phyloP scores from a whole-genome alignment of 2,888 invertebrate genomes.

The Trichogramma evanescens region DNA sequence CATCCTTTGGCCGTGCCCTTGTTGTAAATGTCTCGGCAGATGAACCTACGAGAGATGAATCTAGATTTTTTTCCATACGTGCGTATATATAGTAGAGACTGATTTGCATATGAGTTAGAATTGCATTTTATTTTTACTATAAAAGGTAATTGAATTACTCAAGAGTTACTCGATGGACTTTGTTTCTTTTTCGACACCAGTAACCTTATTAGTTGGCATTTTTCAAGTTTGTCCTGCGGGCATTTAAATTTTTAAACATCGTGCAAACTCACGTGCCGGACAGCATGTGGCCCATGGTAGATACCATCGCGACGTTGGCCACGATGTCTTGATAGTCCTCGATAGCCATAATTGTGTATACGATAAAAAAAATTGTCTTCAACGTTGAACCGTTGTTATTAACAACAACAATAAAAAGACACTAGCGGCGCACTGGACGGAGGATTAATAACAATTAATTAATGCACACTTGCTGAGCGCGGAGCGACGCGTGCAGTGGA shows the following conservation, averaged over 20 bases:
- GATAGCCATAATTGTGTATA: constrained; percentile 43
- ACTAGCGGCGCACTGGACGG: too few species aligned
- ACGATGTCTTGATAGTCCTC: constrained; percentile 64
- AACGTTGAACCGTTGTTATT: too few species aligned
- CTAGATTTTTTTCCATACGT: constrained; percentile 9
- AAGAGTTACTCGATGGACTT: too few species aligned
- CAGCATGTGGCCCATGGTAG: constrained; percentile 77
- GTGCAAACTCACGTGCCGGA: constrained; percentile 57
- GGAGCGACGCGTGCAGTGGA: background rate
- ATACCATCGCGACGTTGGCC: constrained; percentile 62
- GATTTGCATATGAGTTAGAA: background rate
- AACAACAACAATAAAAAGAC: background rate
- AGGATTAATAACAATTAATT: too few species aligned
- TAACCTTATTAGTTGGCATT: too few species aligned
- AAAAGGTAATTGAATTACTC: too few species aligned
- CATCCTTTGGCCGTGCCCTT: constrained; percentile 60
- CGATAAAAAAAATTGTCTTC: too few species aligned
- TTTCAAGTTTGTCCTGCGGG: too few species aligned
- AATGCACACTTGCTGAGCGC: too few species aligned
- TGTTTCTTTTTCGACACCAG: too few species aligned
- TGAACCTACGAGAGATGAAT: constrained; percentile 46
- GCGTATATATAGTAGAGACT: background rate
- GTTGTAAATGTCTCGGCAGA: constrained; percentile 68
- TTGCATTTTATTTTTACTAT: background rate
- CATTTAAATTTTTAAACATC: too few species aligned